These are phyloP conservation scores for Sialia sialis DNA, from an alignment of 2,113 vertebrate species.

Conservation along the genomic window DNA sequence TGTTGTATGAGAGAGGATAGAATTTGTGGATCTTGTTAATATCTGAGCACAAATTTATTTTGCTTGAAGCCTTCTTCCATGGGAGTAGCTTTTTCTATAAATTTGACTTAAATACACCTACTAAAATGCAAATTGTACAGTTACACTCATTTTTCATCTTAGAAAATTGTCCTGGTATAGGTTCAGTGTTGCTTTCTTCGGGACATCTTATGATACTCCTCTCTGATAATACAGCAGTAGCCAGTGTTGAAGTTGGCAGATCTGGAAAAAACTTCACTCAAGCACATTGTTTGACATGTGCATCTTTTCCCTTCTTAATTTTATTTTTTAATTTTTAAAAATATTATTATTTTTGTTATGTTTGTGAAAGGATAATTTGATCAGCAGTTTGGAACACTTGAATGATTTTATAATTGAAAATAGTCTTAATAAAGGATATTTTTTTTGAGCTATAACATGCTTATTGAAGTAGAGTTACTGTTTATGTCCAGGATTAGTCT, in stretches of 20 bases:
- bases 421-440: background rate
- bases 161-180: background rate
- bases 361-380: background rate
- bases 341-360: background rate
- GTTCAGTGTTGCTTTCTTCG: background rate
- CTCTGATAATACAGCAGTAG: background rate
- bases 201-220: fast-evolving
- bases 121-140: background rate
- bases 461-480: background rate
- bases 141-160: background rate
- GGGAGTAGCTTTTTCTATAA: background rate
- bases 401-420: background rate
- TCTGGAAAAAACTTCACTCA: background rate
- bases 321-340: no score
- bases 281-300: background rate
- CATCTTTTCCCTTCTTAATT: background rate
- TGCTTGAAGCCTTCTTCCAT: background rate
- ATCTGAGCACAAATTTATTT: background rate
- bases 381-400: background rate
- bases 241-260: background rate
- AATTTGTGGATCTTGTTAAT: background rate
- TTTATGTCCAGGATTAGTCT: background rate
- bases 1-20: background rate
- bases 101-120: background rate
- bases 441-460: background rate